These are phyloP conservation scores for Pemphigus obesinymphae DNA, from an alignment of 1,140 invertebrate genomes.

Conservation along the genomic window DNA sequence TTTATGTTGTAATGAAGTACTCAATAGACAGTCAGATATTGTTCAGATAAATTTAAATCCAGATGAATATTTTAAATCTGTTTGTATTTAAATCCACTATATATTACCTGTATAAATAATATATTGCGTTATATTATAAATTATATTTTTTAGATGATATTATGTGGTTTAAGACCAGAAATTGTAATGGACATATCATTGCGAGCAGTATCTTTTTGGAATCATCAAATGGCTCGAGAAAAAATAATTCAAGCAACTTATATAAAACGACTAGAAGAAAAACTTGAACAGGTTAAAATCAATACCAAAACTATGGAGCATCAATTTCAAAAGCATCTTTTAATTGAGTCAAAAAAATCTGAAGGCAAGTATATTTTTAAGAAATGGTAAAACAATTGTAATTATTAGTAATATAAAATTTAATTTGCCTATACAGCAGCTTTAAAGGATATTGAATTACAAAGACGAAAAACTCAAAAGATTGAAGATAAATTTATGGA, in stretches of 20 bases:
- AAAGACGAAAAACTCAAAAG: not conserved
- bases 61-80: slow-evolving; percentile 11
- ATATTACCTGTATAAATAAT: not conserved
- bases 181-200: slow-evolving; percentile 4
- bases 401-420: not conserved
- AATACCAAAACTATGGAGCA: not conserved
- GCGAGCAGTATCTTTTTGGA: slow-evolving; percentile 12
- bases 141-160: not conserved
- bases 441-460: not conserved
- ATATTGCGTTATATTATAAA: not conserved
- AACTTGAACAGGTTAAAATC: not conserved
- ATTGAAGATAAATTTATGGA: not conserved
- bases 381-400: not conserved
- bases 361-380: not conserved
- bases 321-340: slow-evolving; percentile 1
- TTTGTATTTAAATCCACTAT: not conserved
- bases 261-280: not conserved
- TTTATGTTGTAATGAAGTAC: not conserved
- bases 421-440: not conserved
- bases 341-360: not conserved
- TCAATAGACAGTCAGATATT: not conserved
- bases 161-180: slow-evolving; percentile 8
- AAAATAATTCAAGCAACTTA: not conserved
- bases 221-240: not conserved
- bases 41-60: slow-evolving; percentile 8